Conservation (phyloP, 2,113 vertebrate species). For the Sebastes fasciatus region DNA sequence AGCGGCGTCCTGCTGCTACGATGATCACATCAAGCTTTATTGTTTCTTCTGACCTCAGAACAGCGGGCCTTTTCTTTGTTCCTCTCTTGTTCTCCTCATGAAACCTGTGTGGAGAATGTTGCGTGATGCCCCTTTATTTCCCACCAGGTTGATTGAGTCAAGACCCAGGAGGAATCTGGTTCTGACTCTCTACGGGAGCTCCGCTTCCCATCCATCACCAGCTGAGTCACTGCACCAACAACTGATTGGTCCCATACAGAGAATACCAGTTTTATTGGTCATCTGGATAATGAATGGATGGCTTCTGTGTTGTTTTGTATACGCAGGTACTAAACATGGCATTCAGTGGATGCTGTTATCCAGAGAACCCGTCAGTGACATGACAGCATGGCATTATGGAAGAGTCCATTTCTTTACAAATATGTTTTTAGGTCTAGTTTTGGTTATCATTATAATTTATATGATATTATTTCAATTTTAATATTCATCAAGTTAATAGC, state of each 20-base stretch:
- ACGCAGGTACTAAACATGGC: constrained; percentile 16
- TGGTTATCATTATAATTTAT: background rate
- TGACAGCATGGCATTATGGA: constrained; percentile 1
- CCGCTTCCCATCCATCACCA: constrained; percentile 12
- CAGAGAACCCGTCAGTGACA: background rate
- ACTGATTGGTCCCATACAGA: constrained; percentile 43
- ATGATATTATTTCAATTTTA: background rate
- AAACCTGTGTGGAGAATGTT: constrained; percentile 47
- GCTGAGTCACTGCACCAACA: constrained; percentile 30
- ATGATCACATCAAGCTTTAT: constrained; percentile 52
- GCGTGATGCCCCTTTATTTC: constrained; percentile 53
- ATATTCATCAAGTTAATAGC: background rate
- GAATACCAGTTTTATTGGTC: constrained; percentile 34
- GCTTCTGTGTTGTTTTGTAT: background rate
- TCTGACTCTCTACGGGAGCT: constrained; percentile 31
- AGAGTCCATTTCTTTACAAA: background rate
- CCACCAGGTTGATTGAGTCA: constrained; percentile 55
- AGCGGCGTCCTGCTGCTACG: constrained; percentile 43
- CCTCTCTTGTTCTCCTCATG: constrained; percentile 33
- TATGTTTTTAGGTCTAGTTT: background rate
- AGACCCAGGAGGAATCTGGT: constrained; percentile 46
- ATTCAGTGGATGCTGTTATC: background rate
- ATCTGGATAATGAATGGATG: constrained; percentile 23
- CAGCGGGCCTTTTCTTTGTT: constrained; percentile 41
- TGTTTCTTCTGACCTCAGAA: constrained; percentile 40